Base-by-base conservation (phyloP, 2,888 invertebrate species). In the Drymonia ruficornis region DNA sequence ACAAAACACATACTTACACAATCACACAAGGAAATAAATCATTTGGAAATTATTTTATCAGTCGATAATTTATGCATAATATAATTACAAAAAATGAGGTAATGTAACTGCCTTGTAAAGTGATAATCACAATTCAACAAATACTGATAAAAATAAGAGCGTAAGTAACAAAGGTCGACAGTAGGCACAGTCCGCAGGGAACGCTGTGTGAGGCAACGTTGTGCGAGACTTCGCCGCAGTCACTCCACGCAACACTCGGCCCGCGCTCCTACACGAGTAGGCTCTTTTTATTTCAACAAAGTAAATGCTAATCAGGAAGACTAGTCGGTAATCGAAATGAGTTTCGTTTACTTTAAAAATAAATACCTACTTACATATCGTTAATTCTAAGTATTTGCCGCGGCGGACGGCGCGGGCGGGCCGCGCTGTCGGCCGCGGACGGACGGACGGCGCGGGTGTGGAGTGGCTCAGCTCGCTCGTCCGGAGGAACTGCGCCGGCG, bases 21-120 rank as follows among this genome's bases (percentile, higher is more conserved):
- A 84, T 80, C 87, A 87, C 87, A 87, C 87, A 80, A 89, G 87
- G 86, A 90, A 87, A 87, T 86, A 90, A 89, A 87, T 84, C 84
- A 85, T 86, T 86, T 91, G 91, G 89, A 90, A 90, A 91, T 86
- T 86, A 89, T 85, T 84, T 85, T 86, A 89, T 91, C 91, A 91
- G 91, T 91, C 91, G 85, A 87, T 83, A 86, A 87, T 84, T 87
- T 86, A 90, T 81, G 81, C 83, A 86, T 84, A 87, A 86, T 78
- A 84, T 84, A 84, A 86, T 84, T 81, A 87, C 85, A 86, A 87
- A 87, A 64, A 82, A 85, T 86, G 88, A 89, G 90, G 89, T 89
- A 87, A 85, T 84, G 78, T 80, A 84, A 87, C 86, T 89, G 89
- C 88, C 86, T 83, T 86, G 84, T 78, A 80, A 84, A 80, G 83